phyloP scores from a whole-genome alignment of 2,888 invertebrate species.

The Aproaerema taeniolella region DNA sequence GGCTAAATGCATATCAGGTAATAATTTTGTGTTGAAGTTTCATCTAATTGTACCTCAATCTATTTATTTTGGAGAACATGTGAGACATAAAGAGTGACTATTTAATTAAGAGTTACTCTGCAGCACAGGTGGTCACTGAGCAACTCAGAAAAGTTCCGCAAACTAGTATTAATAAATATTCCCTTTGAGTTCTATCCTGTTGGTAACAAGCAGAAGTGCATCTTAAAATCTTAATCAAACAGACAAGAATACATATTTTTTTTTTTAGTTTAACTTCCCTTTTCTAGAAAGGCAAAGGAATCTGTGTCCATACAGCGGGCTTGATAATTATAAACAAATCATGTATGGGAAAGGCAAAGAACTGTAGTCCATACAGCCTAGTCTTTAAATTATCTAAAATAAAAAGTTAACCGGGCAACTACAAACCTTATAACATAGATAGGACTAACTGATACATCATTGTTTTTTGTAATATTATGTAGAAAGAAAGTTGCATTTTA shows the following conservation, averaged over 20 bases:
- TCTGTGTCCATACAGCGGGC: too few species aligned
- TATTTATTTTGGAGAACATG: neutral
- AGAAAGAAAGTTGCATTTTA: too few species aligned
- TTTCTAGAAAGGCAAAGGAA: neutral
- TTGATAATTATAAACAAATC: neutral
- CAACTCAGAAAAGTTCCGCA: neutral
- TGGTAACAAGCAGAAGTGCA: neutral
- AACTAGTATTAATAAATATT: neutral
- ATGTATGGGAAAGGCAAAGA: neutral
- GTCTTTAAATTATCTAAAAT: too few species aligned
- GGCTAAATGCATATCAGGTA: neutral
- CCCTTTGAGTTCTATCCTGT: neutral
- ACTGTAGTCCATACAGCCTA: neutral
- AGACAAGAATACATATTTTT: neutral
- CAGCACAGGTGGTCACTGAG: neutral
- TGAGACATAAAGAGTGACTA: neutral
- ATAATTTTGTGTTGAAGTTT: neutral
- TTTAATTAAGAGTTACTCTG: neutral
- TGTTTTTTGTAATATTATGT: too few species aligned
- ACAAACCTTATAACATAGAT: too few species aligned
- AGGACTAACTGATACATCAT: too few species aligned
- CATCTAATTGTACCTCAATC: neutral
- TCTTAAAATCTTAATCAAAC: neutral
- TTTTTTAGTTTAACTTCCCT: neutral
- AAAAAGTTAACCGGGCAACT: too few species aligned